phyloP scores from a whole-genome alignment of 2,888 invertebrate species.

The Meiosimyza decipiens region DNA sequence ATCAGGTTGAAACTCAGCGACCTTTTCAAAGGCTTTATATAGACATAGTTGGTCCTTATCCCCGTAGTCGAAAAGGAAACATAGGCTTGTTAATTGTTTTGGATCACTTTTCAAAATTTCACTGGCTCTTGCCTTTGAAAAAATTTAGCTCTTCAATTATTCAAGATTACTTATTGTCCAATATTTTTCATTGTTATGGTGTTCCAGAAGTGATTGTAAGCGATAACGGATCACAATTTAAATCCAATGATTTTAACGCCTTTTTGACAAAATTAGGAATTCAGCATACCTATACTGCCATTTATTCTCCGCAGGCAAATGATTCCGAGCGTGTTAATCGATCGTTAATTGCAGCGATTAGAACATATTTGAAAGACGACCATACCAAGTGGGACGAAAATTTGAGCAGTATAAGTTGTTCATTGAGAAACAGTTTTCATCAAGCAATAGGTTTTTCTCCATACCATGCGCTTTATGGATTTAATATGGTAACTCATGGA shows the following conservation, averaged over 20 bases:
- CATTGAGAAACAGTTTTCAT: background rate
- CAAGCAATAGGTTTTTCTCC: conserved; percentile 3
- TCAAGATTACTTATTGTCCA: background rate
- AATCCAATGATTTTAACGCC: conserved; percentile 35
- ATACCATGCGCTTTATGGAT: conserved; percentile 14
- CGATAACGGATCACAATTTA: conserved; percentile 48
- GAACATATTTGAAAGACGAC: conserved; percentile 33
- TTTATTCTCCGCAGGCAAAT: conserved; percentile 56
- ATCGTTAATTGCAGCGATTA: conserved; percentile 51
- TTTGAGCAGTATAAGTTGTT: conserved; percentile 1
- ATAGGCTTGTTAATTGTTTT: conserved; percentile 32
- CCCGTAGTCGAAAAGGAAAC: conserved; percentile 23
- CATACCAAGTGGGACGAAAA: conserved; percentile 26
- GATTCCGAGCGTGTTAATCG: conserved; percentile 55
- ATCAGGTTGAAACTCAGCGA: background rate
- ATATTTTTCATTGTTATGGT: conserved; percentile 47
- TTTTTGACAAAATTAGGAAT: conserved; percentile 39
- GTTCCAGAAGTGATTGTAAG: conserved; percentile 43
- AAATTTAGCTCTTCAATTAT: conserved; percentile 18
- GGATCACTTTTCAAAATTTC: conserved; percentile 36
- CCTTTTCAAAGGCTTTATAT: conserved; percentile 37
- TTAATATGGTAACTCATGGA: conserved; percentile 16
- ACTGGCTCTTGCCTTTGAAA: conserved; percentile 26
- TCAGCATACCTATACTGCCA: conserved; percentile 41
- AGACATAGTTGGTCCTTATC: conserved; percentile 35